These are phyloP conservation scores for Drosophila testacea DNA, from an alignment of 2,888 invertebrate species.

Conservation along the genomic window DNA sequence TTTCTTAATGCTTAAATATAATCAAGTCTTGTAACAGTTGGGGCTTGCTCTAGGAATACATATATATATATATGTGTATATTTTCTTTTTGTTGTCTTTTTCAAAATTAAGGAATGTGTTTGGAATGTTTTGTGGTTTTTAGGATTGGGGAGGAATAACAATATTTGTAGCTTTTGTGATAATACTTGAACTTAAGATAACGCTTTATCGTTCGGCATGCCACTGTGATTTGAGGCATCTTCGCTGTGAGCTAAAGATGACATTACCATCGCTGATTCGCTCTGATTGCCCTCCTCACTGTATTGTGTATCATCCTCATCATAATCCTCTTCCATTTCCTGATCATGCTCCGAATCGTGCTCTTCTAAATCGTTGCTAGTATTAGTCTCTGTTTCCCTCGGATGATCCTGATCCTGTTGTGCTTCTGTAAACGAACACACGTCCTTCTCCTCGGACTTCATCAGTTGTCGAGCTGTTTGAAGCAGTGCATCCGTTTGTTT, in stretches of 20 bases:
- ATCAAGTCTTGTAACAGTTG: constrained; percentile 82
- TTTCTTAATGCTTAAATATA: constrained; percentile 70
- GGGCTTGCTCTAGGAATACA: constrained; percentile 71
- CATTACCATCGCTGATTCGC: constrained; percentile 44
- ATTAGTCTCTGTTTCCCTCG: constrained; percentile 23
- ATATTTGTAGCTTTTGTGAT: constrained; percentile 46
- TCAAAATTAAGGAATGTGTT: constrained; percentile 68
- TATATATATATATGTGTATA: constrained; percentile 31
- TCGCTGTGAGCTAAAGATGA: constrained; percentile 44
- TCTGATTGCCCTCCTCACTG: constrained; percentile 45
- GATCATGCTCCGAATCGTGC: constrained; percentile 14
- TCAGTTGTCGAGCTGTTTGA: constrained; percentile 62
- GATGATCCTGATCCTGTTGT: constrained; percentile 1
- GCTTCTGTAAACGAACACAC: constrained; percentile 8
- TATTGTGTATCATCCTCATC: constrained; percentile 16
- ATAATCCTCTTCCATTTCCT: constrained; percentile 12
- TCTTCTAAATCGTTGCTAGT: neutral
- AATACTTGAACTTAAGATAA: constrained; percentile 66
- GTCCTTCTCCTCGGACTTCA: constrained; percentile 19
- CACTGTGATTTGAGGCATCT: constrained; percentile 31
- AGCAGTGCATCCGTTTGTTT: constrained; percentile 81
- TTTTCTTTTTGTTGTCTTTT: constrained; percentile 27
- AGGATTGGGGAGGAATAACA: constrained; percentile 38
- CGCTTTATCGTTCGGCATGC: constrained; percentile 35
- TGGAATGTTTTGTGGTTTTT: constrained; percentile 59